Evolutionary conservation across 2,888 invertebrate species (phyloP).

Genomic region (Taenaris catops): DNA sequence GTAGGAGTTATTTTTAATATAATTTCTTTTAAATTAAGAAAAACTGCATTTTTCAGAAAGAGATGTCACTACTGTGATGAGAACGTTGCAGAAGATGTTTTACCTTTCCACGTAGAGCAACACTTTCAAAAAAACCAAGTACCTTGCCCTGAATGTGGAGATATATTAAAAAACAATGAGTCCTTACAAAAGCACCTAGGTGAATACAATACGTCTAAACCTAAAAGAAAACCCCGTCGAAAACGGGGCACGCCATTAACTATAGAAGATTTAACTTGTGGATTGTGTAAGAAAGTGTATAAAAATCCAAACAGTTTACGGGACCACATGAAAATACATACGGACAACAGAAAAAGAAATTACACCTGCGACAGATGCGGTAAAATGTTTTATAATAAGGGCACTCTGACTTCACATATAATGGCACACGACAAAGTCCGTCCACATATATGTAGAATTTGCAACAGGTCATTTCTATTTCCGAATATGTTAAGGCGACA

Average conservation of each 20-base stretch:
- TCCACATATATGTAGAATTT: conserved; percentile 62
- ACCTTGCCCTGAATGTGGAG: conserved; percentile 52
- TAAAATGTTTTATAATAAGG: conserved; percentile 67
- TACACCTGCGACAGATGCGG: conserved; percentile 69
- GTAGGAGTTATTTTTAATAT: no score
- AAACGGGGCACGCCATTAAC: conserved; percentile 58
- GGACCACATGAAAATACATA: conserved; percentile 83
- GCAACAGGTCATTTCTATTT: conserved; percentile 61
- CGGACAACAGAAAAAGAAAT: conserved; percentile 58
- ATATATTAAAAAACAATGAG: conserved; percentile 50
- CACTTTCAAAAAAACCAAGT: conserved; percentile 42
- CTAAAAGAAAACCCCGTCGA: conserved; percentile 45
- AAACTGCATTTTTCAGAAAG: conserved; percentile 29
- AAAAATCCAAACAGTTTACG: conserved; percentile 45
- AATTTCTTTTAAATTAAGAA: not conserved
- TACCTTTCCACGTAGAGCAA: conserved; percentile 37
- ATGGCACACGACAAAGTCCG: conserved; percentile 61
- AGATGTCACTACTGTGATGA: conserved; percentile 44
- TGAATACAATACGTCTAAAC: conserved; percentile 40
- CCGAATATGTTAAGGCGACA: conserved; percentile 65
- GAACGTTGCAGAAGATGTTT: conserved; percentile 29
- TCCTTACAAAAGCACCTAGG: conserved; percentile 43
- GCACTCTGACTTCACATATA: conserved; percentile 62
- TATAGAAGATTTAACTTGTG: conserved; percentile 57
- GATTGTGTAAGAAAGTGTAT: conserved; percentile 57